A percentile compares a stretch with the other conserved stretches of the same genome.
These are phyloP conservation scores for Pogonocichla stellata DNA, from an alignment of 2,113 vertebrate species.

Conservation along the genomic window DNA sequence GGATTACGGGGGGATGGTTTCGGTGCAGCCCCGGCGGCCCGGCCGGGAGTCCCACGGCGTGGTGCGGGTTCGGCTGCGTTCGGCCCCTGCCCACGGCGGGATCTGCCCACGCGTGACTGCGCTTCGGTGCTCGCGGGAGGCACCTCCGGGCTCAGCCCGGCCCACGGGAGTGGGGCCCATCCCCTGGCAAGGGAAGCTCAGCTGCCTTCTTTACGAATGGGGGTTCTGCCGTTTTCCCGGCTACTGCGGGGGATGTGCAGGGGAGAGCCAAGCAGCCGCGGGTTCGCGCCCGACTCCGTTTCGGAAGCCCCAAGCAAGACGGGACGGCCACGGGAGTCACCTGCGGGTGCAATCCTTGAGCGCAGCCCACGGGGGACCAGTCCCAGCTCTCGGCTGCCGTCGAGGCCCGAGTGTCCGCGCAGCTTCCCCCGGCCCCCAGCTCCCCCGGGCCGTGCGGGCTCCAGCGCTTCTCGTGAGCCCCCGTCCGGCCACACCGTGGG, in stretches of 20 bases:
- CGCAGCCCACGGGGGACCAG: background rate
- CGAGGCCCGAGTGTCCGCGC: no score
- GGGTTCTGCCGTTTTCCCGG: background rate
- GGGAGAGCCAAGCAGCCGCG: background rate
- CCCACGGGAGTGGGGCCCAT: background rate
- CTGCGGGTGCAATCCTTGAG: background rate
- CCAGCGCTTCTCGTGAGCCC: background rate
- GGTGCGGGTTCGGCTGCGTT: background rate
- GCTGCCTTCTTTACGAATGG: background rate
- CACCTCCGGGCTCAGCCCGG: background rate
- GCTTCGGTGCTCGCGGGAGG: background rate
- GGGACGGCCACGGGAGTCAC: background rate
- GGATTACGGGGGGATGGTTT: background rate
- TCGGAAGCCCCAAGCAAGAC: background rate
- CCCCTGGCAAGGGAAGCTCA: no score
- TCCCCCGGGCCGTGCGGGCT: background rate
- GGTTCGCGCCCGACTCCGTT: background rate
- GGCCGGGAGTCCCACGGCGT: background rate
- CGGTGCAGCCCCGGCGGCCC: background rate
- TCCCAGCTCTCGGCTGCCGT: background rate
- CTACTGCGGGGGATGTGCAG: background rate
- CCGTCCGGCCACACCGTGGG: background rate
- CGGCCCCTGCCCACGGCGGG: background rate
- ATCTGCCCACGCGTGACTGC: background rate
- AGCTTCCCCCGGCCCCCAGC: accelerated